Percentiles rank a stretch among this genome's conserved stretches.
Evolutionary conservation across 2,797 vertebrate species (phyloP).

Genomic region (Protosalanx chinensis): DNA sequence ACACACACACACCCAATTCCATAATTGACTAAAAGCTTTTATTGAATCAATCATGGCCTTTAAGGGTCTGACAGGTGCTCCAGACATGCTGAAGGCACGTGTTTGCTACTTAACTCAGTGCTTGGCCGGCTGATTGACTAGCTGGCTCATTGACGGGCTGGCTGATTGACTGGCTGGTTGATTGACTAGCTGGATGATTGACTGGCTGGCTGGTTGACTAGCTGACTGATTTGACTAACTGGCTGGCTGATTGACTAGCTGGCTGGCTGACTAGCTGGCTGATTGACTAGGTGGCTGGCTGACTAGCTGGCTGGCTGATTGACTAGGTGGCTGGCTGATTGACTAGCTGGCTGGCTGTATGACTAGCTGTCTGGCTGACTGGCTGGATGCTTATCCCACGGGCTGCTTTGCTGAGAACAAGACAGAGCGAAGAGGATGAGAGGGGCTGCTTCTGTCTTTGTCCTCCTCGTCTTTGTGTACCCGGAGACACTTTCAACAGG

Average conservation of each 20-base stretch:
- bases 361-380: too few relatives aligned
- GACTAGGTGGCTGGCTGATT: neutral
- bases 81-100: constrained; percentile 6
- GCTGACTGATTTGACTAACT: too few relatives aligned
- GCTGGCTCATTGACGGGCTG: neutral
- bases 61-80: constrained; percentile 7
- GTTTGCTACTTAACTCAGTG: neutral
- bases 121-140: neutral
- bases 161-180: too few relatives aligned
- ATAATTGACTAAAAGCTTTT: constrained; percentile 48
- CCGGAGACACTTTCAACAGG: constrained; percentile 44
- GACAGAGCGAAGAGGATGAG: constrained; percentile 18
- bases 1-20: neutral
- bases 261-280: too few relatives aligned
- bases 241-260: too few relatives aligned
- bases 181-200: too few relatives aligned
- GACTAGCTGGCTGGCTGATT: neutral
- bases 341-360: neutral
- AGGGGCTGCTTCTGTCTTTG: constrained; percentile 29
- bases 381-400: neutral
- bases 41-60: constrained; percentile 36
- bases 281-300: too few relatives aligned
- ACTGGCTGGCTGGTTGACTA: too few relatives aligned
- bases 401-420: constrained; percentile 8
- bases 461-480: constrained; percentile 37